Base-by-base conservation (phyloP, 2,113 vertebrate genomes). In the Pollimyrus isidori region DNA sequence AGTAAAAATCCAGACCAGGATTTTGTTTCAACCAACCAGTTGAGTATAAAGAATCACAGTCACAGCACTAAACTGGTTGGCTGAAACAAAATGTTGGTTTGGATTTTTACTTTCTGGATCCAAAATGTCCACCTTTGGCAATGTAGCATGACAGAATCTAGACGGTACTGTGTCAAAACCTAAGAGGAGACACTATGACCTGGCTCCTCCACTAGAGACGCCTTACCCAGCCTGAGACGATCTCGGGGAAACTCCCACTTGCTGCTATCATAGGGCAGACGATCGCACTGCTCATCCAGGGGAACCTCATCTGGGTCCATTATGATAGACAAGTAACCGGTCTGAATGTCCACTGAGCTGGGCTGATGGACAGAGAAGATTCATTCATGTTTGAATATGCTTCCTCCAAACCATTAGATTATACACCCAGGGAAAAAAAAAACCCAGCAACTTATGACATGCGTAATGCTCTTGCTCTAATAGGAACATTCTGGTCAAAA, bases 211-310 rank as follows among this genome's bases (percentile, higher is more conserved):
- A 52, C 26, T 39, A 26, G n/a, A 45, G 7, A 10, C 45, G 50
- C 46, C 96, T 93, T 92, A 97, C 96, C 97, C 89, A 97, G 94
- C 80, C 95, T 95, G 87, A 99, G 95, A 11, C 97, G 95, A 89
- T 99, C 98, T 13, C 97, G 93, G 0, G 98, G 98, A 94, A 99
- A 99, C 94, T 99, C 97, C 98, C 98, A 99, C 90, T 97, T 98
- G 86, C 93, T 98, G 95, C 97, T 96, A 92, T 99, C 97, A 0
- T 98, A 99, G 65, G 97, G 97, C 46, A 99, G 95, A 2, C 97
- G 96, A 0, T 99, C 97, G 17, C 97, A 97, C 92, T 99, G 98
- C 93, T 98, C 97, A 0, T 98, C 96, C 0, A 98, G 95, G 0
- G 97, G 97, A 94, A 97, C 97, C 93, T 98, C 97, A 49, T 98